Base-by-base conservation (phyloP, 2,888 invertebrate genomes). In the Byasa hedistus region DNA sequence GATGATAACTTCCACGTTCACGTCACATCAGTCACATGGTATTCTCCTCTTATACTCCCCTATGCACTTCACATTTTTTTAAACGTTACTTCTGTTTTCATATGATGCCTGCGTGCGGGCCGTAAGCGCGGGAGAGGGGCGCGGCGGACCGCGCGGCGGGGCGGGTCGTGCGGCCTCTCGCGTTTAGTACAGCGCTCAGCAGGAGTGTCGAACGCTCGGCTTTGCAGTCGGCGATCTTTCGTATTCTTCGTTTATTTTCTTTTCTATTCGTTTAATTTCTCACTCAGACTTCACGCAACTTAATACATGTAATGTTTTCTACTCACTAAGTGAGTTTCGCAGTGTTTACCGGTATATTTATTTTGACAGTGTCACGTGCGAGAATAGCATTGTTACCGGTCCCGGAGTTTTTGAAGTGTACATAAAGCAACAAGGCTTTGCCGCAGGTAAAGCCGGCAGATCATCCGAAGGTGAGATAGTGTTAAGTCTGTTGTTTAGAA, bases 211-310 rank as follows among this genome's bases (percentile, higher is more conserved):
- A 85, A 89, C 91, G 92, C 91, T 82, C 89, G 91, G 84, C 87
- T 90, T 84, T 73, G 82, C 84, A 84, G 87, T 86, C 89, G 87
- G 84, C 89, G 82, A 87, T 63, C 84, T 88, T 91, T 89, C 76
- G 85, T 89, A 87, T 91, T 90, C 87, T 91, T 91, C 90, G 87
- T 90, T 91, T 91, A 89, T 91, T 91, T 91, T 91, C 89, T 90
- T 91, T 91, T 91, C 86, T 90, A 89, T 91, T 91, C 89, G 85
- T 91, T 91, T 91, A 82, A 88, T 91, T 91, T 89, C 81, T 83
- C 83, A 83, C 81, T 83, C 82, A 81, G 80, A 83, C 83, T 82
- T 78, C 77, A 76, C 79, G 76, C 78, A 78, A 78, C 73, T 76
- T 78, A 75, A 80, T 81, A 83, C 79, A 85, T 81, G 83, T 81